Base-by-base conservation (phyloP, 2,113 vertebrate genomes). In the Hippocampus zosterae region DNA sequence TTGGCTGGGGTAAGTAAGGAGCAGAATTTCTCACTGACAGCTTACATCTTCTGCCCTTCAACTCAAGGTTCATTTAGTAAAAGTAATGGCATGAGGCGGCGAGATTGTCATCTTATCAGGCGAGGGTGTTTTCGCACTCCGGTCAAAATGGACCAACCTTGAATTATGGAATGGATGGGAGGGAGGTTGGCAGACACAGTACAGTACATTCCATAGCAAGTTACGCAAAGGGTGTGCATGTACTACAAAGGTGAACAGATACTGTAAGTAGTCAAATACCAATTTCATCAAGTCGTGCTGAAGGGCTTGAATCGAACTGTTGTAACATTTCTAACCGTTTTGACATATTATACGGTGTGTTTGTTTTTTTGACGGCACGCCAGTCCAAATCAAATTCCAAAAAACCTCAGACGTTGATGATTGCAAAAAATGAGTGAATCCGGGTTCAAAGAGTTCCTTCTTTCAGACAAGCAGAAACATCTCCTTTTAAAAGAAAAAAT, bases 1-100 rank as follows among this genome's bases (percentile, higher is more conserved):
- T 99, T 85, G 97, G 97, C 90, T 99, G 97, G 97, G 97, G 97
- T 99, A 91, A 83, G 87, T 57, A 46, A 94, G 93, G 87, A 68
- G 12, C 48, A 56, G 68, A 63, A 53, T 56, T 74, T 67, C 65
- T 53, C 37, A 52, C 52, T 40, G 69, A 75, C 71, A 33, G 57
- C 57, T 33, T 16, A 18, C 27, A 33, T 5, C 25, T 60, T 29
- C 57, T 60, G 27, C 57, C 57, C 57, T 60, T 60, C 57, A 60
- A 60, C 27, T 60, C 57, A 60, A 60, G 57, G 57, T 11, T n/a
- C 52, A 23, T 55, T 55, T 23, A 9, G 52, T 60, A 60, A 60
- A 60, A 60, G 57, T 33, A 29, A 60, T 33, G 29, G 56, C 7
- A 40, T 75, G 72, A 65, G 50, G 56, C n/a, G 16, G 67, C 60